Evolutionary conservation across 2,888 invertebrate genomes (phyloP).

Genomic region (Agapetus fuscipes): DNA sequence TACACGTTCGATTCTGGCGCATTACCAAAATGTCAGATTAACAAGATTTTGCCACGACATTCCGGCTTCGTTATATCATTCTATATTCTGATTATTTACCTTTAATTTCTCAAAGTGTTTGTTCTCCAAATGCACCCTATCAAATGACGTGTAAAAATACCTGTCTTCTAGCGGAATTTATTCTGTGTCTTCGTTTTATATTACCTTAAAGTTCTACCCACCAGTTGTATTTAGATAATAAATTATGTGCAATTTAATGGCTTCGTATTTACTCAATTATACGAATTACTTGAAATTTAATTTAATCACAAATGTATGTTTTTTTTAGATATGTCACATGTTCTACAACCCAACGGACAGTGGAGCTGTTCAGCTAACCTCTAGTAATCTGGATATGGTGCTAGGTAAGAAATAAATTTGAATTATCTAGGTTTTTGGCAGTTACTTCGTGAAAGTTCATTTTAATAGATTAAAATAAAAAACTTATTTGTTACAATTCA

Average conservation of each 20-base stretch:
- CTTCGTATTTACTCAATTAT: too few species aligned
- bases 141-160: not conserved
- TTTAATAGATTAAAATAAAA: too few species aligned
- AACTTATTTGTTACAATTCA: too few species aligned
- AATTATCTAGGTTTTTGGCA: too few species aligned
- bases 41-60: constrained; percentile 15
- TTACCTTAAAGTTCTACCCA: too few species aligned
- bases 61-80: constrained; percentile 11
- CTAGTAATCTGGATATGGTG: constrained; percentile 74
- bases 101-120: not conserved
- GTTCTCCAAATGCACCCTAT: not conserved
- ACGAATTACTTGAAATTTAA: too few species aligned
- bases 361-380: constrained; percentile 72
- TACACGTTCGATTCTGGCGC: not conserved
- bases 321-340: constrained; percentile 18
- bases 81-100: not conserved
- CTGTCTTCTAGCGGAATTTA: not conserved
- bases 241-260: too few species aligned
- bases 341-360: constrained; percentile 71
- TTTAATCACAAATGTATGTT: too few species aligned
- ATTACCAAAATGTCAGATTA: constrained; percentile 5
- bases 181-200: not conserved
- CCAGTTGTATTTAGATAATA: too few species aligned
- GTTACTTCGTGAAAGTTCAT: too few species aligned
- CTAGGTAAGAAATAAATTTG: constrained; percentile 60